A percentile compares a stretch with the other conserved stretches of the same genome.
Conservation (phyloP, 2,797 vertebrate genomes). For the Margarornis squamiger region DNA sequence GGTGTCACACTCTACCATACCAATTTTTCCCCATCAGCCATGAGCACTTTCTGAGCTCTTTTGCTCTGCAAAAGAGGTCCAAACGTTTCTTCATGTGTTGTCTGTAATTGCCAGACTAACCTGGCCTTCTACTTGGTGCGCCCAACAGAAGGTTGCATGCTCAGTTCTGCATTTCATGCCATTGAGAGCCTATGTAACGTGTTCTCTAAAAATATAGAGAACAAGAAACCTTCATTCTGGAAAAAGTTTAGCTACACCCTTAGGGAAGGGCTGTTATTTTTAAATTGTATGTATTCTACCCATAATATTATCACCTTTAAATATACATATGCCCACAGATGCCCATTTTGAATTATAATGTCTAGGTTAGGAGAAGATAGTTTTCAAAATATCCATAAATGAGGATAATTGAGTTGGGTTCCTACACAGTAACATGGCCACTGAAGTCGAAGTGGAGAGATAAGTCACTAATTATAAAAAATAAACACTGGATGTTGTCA, state of each 20-base stretch:
- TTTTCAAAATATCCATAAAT: slow-evolving; percentile 51
- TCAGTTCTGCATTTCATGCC: neutral
- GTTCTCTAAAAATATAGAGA: neutral
- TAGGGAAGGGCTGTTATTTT: neutral
- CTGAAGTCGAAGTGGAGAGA: slow-evolving; percentile 23
- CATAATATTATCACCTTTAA: neutral
- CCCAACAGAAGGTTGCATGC: neutral
- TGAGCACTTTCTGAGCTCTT: neutral
- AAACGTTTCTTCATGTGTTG: neutral
- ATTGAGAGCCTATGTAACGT: neutral
- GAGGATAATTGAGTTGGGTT: slow-evolving; percentile 11
- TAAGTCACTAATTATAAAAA: slow-evolving; percentile 59
- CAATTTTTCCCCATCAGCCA: neutral
- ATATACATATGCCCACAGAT: neutral
- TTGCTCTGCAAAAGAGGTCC: neutral
- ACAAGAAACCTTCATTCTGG: neutral
- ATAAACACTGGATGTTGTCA: slow-evolving; percentile 46
- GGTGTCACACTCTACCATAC: neutral
- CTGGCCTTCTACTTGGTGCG: neutral
- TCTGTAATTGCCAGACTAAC: neutral
- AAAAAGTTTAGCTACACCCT: neutral
- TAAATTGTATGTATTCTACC: neutral
- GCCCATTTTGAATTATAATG: slow-evolving; percentile 7
- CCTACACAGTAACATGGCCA: slow-evolving; percentile 2
- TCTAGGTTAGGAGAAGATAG: neutral